phyloP scores from a whole-genome alignment of 1,140 invertebrate species.

The Dysdera silvatica region DNA sequence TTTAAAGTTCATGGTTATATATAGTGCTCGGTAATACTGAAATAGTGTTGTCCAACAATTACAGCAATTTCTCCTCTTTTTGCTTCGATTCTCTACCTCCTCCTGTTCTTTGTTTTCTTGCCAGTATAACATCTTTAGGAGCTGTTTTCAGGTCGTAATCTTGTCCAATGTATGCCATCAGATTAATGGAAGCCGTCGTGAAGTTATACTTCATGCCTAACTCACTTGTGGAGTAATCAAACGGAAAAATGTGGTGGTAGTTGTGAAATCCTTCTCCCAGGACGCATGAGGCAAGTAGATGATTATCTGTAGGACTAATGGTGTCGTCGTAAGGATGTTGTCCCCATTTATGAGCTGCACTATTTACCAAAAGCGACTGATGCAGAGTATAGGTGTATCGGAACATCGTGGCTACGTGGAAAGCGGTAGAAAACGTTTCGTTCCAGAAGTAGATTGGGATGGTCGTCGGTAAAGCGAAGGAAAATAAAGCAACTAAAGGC shows the following conservation, averaged over 20 bases:
- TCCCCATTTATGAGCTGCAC: conserved; percentile 86
- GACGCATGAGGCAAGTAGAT: conserved; percentile 45
- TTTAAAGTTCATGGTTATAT: no score
- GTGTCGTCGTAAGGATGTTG: conserved; percentile 75
- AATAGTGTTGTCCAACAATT: no score
- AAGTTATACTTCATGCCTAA: conserved; percentile 52
- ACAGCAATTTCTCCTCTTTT: no score
- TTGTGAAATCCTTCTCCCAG: conserved; percentile 52
- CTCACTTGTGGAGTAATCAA: conserved; percentile 48
- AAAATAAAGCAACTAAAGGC: conserved; percentile 65
- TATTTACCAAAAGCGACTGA: conserved; percentile 92
- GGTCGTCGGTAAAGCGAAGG: conserved; percentile 75
- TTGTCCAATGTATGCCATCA: conserved; percentile 52
- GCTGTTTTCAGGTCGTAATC: conserved; percentile 75
- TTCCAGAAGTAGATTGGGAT: conserved; percentile 75
- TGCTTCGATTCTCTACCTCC: conserved; percentile 46
- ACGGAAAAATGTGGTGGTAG: conserved; percentile 53
- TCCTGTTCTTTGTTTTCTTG: conserved; percentile 63
- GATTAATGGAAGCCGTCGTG: conserved; percentile 55
- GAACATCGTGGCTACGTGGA: conserved; percentile 67
- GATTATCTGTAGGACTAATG: conserved; percentile 50
- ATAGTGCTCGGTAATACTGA: no score
- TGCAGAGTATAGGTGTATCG: conserved; percentile 79
- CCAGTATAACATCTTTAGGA: conserved; percentile 58
- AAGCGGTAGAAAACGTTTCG: conserved; percentile 68